These are phyloP conservation scores for Oxyscelio sp. DNA, from an alignment of 2,888 invertebrate species.

Conservation along the genomic window DNA sequence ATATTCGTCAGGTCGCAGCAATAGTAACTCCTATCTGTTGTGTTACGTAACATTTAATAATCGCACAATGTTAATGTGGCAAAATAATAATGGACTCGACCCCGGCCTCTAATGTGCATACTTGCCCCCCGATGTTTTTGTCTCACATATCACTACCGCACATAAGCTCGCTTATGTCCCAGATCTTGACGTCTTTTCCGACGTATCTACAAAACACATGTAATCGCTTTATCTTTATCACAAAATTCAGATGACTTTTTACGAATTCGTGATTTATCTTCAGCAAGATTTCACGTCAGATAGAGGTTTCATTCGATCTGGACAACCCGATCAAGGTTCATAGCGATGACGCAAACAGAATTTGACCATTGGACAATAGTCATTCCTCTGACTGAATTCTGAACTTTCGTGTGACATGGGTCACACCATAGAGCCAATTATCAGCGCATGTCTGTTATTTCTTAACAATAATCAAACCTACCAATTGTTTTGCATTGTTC, in stretches of 20 bases:
- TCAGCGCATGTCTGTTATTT: no score
- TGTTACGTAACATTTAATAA: constrained; percentile 48
- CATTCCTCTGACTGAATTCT: no score
- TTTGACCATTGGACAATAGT: no score
- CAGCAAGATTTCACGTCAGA: no score
- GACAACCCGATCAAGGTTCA: no score
- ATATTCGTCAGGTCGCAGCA: constrained; percentile 14
- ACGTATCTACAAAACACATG: constrained; percentile 14
- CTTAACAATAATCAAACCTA: no score
- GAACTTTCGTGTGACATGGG: no score
- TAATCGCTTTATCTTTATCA: neutral
- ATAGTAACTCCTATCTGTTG: neutral
- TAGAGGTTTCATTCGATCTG: no score
- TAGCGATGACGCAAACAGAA: no score
- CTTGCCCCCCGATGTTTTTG: constrained; percentile 55
- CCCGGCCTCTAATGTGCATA: constrained; percentile 44
- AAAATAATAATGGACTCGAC: constrained; percentile 59
- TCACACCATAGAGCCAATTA: no score
- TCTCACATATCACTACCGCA: constrained; percentile 21
- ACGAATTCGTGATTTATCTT: no score
- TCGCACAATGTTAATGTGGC: constrained; percentile 22
- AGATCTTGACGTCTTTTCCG: constrained; percentile 39
- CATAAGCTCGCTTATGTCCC: constrained; percentile 25
- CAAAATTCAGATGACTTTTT: constrained; percentile 4
- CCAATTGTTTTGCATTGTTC: no score